These are phyloP conservation scores for Liasis olivaceus DNA, from an alignment of 2,797 vertebrate genomes.

Conservation along the genomic window DNA sequence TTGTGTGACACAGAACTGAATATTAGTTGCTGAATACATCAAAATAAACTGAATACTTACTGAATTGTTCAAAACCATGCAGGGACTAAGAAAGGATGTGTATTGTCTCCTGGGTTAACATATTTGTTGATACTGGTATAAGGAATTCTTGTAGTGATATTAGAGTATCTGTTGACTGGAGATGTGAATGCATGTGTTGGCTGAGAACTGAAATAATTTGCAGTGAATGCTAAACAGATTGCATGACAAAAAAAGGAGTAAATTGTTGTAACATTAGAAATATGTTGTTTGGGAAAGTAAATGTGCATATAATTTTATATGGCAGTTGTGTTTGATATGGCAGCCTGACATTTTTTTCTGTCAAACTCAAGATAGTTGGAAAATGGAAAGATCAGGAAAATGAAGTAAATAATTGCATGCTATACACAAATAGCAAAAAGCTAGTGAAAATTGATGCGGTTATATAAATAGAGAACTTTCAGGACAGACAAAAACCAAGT, in stretches of 20 bases:
- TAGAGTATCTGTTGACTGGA: not conserved
- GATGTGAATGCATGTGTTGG: not conserved
- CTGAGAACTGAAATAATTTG: not conserved
- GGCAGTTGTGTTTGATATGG: not conserved
- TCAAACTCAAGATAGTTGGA: not conserved
- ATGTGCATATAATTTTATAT: not conserved
- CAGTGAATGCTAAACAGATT: not conserved
- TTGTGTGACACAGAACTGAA: not conserved
- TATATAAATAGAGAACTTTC: not conserved
- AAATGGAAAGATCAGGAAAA: not conserved
- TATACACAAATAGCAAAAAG: not conserved
- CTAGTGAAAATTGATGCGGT: not conserved
- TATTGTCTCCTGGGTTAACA: not conserved
- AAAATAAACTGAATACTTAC: not conserved
- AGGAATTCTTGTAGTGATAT: not conserved
- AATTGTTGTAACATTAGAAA: not conserved
- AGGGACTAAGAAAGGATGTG: not conserved
- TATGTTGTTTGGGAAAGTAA: not conserved
- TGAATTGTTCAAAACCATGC: not conserved
- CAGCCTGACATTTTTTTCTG: not conserved
- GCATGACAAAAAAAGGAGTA: not conserved
- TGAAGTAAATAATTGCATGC: not conserved
- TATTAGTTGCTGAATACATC: not conserved
- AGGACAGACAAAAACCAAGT: not conserved
- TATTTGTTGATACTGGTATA: not conserved